Percentiles rank a stretch among this genome's conserved stretches.
Conservation (phyloP, 2,888 invertebrate genomes). For the Cephus sareptanus region DNA sequence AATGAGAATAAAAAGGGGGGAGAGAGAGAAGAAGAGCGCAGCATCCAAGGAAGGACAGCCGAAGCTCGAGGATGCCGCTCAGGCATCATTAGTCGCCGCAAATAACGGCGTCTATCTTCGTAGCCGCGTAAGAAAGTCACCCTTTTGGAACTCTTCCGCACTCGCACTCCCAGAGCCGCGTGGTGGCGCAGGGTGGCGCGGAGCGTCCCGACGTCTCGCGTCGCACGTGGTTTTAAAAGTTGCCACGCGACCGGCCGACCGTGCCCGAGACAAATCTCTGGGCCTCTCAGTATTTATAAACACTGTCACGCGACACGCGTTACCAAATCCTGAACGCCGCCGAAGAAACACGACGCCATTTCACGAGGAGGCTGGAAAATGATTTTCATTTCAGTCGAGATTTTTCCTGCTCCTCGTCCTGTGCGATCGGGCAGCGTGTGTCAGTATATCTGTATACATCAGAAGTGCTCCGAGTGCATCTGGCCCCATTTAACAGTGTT, state of each 20-base stretch:
- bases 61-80: conserved; percentile 18
- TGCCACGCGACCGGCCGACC: conserved; percentile 34
- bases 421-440: too few species aligned
- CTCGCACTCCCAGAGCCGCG: conserved; percentile 7
- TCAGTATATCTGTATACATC: too few species aligned
- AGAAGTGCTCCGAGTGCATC: background rate
- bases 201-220: conserved; percentile 10
- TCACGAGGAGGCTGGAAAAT: too few species aligned
- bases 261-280: conserved; percentile 58
- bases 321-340: conserved; percentile 49
- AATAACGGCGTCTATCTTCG: conserved; percentile 30
- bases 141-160: conserved; percentile 23
- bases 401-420: too few species aligned
- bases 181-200: background rate
- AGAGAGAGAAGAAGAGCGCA: background rate
- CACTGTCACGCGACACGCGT: conserved; percentile 61
- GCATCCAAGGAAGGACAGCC: background rate
- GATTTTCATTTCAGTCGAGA: too few species aligned
- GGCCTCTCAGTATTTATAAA: conserved; percentile 62
- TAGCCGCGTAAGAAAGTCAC: conserved; percentile 24
- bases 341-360: conserved; percentile 14
- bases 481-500: background rate
- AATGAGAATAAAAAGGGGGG: too few species aligned
- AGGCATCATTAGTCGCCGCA: conserved; percentile 42
- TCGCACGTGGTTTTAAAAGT: conserved; percentile 28